Base-by-base conservation (phyloP, 2,113 vertebrate genomes). In the Callospermophilus lateralis region DNA sequence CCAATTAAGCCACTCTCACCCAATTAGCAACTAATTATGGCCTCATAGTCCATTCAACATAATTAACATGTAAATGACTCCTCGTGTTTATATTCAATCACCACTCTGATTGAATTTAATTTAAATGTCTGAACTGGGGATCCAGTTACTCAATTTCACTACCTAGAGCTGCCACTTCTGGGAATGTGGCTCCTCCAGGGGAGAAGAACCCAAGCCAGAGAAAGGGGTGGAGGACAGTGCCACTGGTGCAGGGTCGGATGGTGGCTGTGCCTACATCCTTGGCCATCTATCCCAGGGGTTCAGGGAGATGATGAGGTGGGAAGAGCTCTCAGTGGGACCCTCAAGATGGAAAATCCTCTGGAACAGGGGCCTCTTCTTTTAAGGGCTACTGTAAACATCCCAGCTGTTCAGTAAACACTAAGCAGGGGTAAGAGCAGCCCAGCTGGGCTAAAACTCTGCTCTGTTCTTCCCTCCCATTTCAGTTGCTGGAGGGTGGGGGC, bases 11-110 rank as follows among this genome's bases (percentile, higher is more conserved):
- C 78, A 51, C 98, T 98, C 98, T 98, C 98, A 99, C 98, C 98
- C 98, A 99, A 99, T 99, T 99, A 99, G 98, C 98, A 98, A 98
- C 98, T 99, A 99, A 99, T 99, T 98, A 99, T 97, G 98, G 98
- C 97, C 98, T 98, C 98, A 84, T 97, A 98, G 98, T 97, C 96
- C 98, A 98, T 98, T 98, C 98, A 98, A 98, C 98, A 98, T 98
- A 99, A 99, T 99, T 99, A 99, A 98, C 98, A 99, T 99, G 99
- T 98, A 99, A 99, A 99, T 99, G 98, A 99, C 98, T 98, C 84
- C 22, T 84, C 6, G 28, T 99, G 98, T 99, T 99, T 98, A 98
- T 98, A 98, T 98, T 99, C 98, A 98, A 98, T 98, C 98, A 98
- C 98, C 0, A 85, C 97, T 97, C 97, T 72, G 63, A 98, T 97